Conservation (phyloP, 2,797 vertebrate species). For the Dromococcyx pavoninus region DNA sequence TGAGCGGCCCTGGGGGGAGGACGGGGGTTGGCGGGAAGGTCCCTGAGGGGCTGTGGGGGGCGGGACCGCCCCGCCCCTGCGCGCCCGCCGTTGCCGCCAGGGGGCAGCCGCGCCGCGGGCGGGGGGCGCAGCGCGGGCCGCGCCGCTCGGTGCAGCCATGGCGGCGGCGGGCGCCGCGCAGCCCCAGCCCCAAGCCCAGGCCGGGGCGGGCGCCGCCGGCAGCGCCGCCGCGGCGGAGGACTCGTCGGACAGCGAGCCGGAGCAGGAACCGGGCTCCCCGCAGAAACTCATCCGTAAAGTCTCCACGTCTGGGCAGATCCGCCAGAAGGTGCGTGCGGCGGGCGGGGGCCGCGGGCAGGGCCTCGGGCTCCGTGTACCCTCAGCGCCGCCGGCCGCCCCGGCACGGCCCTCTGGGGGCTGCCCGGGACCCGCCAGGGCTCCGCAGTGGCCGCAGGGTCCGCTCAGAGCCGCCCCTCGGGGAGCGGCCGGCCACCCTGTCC, state of each 20-base stretch:
- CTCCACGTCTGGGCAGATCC: constrained; percentile 95
- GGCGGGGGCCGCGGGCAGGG: constrained; percentile 16
- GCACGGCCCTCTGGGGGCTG: background rate
- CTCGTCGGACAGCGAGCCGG: constrained; percentile 95
- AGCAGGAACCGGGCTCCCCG: constrained; percentile 89
- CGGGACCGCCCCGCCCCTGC: no score
- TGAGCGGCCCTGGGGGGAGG: no score
- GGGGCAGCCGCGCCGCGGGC: constrained; percentile 8
- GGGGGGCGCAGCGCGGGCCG: constrained; percentile 71
- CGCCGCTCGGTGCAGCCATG: constrained; percentile 72
- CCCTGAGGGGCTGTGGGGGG: no score
- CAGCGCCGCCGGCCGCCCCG: background rate
- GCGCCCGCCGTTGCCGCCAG: no score
- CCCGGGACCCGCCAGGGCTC: background rate
- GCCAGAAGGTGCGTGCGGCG: constrained; percentile 87
- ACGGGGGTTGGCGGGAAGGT: no score
- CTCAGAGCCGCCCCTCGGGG: background rate
- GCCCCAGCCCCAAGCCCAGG: constrained; percentile 56
- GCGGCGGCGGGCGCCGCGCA: constrained; percentile 71
- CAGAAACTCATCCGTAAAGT: constrained; percentile 96
- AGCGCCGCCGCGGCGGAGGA: constrained; percentile 84
- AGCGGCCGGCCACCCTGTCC: no score
- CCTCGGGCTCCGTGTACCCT: background rate
- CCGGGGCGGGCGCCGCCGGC: constrained; percentile 77
- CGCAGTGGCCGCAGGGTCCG: no score